Percentiles rank a stretch among this genome's conserved stretches.
Conservation (phyloP, 2,888 invertebrate genomes). For the Cordilura impudica region DNA sequence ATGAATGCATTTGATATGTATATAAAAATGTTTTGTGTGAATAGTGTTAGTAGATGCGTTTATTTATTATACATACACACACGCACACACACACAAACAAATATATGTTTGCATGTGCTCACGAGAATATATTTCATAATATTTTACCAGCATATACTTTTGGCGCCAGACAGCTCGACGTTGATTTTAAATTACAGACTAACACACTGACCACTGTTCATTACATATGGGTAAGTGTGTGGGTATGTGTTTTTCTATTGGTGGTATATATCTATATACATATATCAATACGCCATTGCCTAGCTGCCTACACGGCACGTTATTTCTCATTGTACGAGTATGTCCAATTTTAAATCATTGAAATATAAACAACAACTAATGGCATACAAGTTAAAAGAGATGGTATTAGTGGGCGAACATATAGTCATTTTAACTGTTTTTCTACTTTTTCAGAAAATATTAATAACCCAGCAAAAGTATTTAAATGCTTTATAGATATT, state of each 20-base stretch:
- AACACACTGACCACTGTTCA: conserved; percentile 51
- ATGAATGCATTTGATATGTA: too few species aligned
- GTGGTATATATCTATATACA: too few species aligned
- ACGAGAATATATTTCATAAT: conserved; percentile 14
- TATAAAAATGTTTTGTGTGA: too few species aligned
- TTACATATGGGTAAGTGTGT: too few species aligned
- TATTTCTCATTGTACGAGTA: conserved; percentile 45
- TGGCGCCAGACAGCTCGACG: conserved; percentile 61
- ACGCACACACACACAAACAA: background rate
- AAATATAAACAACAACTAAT: conserved; percentile 43
- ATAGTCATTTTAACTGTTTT: conserved; percentile 55
- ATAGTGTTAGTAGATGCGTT: conserved; percentile 9
- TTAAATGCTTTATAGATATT: too few species aligned
- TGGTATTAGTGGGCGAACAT: conserved; percentile 25
- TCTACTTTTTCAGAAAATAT: conserved; percentile 14
- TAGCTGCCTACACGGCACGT: conserved; percentile 50
- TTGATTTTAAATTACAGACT: conserved; percentile 57
- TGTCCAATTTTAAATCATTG: conserved; percentile 55
- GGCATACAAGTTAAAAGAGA: conserved; percentile 15
- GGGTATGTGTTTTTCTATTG: too few species aligned
- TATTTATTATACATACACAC: background rate
- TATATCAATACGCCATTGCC: conserved; percentile 24
- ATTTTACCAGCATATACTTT: conserved; percentile 51
- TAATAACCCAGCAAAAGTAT: too few species aligned
- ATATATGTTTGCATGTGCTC: background rate